Evolutionary conservation across 2,888 invertebrate genomes (phyloP).

Genomic region (Heliconius cydno): DNA sequence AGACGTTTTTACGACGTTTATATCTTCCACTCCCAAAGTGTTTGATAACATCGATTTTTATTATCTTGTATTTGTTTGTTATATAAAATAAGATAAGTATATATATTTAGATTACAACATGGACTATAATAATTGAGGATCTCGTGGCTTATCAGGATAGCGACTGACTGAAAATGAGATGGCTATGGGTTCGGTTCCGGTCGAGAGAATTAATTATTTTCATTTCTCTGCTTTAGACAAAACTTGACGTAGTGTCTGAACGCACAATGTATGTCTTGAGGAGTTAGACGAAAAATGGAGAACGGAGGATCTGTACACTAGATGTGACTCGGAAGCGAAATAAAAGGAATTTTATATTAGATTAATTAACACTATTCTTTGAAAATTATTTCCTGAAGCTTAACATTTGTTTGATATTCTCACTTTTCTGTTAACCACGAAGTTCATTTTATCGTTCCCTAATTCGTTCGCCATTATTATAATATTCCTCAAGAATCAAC

Average conservation of each 20-base stretch:
- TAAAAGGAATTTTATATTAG: too few species aligned
- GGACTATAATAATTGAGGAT: background rate
- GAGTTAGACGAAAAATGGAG: background rate
- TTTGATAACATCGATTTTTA: slow-evolving; percentile 38
- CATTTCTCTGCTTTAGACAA: rapidly evolving
- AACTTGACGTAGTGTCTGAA: background rate
- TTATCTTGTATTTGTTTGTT: slow-evolving; percentile 6
- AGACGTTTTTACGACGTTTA: slow-evolving; percentile 37
- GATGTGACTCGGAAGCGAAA: too few species aligned
- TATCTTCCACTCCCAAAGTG: slow-evolving; percentile 31
- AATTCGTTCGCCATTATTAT: slow-evolving; percentile 10
- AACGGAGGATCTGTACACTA: too few species aligned
- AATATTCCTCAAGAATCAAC: slow-evolving; percentile 5
- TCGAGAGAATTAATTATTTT: too few species aligned
- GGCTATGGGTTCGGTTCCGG: background rate
- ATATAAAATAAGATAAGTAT: background rate
- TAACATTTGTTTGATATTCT: background rate
- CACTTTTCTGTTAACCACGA: background rate
- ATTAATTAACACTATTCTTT: too few species aligned
- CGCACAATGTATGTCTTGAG: background rate
- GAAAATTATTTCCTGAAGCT: background rate
- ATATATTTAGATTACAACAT: background rate
- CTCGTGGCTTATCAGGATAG: background rate
- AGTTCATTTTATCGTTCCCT: slow-evolving; percentile 8
- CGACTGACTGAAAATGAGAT: background rate